Conservation (phyloP, 2,113 vertebrate genomes). For the Cebidichthys violaceus region DNA sequence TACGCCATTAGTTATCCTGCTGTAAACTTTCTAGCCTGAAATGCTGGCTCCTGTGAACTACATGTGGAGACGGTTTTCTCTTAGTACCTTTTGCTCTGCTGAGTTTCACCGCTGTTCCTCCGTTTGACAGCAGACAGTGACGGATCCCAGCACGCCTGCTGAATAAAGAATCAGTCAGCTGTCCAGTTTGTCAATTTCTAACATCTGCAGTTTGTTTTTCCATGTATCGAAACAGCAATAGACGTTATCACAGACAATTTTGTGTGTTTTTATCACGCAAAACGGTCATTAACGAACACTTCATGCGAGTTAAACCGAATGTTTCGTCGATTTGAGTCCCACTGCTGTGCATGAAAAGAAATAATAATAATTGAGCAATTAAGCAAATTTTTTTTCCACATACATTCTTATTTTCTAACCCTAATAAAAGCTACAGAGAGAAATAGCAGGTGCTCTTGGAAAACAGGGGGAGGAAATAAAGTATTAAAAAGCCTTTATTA, state of each 20-base stretch:
- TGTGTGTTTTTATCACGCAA: neutral
- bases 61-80: slow-evolving; percentile 13
- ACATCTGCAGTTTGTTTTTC: neutral
- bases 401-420: slow-evolving; percentile 7
- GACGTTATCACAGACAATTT: neutral
- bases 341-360: neutral
- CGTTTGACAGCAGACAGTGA: slow-evolving; percentile 6
- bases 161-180: neutral
- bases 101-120: slow-evolving; percentile 12
- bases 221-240: neutral
- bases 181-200: neutral
- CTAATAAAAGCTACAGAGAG: neutral
- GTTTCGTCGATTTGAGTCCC: neutral
- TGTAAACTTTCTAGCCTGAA: slow-evolving; percentile 12
- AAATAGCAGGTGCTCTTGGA: neutral
- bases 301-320: neutral
- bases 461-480: neutral
- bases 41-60: neutral
- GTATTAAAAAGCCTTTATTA: neutral
- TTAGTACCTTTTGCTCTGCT: neutral
- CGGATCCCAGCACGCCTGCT: neutral
- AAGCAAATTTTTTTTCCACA: slow-evolving; percentile 5
- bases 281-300: neutral
- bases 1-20: slow-evolving; percentile 34
- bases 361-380: neutral